Evolutionary conservation across 2,113 vertebrate genomes (phyloP).

Genomic region (Galemys pyrenaicus): DNA sequence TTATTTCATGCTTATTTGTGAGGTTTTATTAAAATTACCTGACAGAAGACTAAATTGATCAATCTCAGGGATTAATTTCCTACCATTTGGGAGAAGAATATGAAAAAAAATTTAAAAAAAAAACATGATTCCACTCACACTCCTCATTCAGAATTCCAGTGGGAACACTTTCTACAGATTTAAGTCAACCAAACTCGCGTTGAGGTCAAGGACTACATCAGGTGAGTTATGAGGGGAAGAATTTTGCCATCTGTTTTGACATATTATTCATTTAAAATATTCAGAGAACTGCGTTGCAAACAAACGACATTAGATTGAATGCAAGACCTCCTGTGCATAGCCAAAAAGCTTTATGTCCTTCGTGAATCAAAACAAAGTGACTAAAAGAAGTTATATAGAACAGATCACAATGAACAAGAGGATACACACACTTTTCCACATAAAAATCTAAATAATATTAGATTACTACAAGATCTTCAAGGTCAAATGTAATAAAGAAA

Average conservation of each 20-base stretch:
- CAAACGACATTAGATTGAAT: slow-evolving; percentile 42
- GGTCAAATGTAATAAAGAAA: not conserved
- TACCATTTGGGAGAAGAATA: not conserved
- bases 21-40: not conserved
- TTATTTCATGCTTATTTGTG: not conserved
- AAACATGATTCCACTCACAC: not conserved
- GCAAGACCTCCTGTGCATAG: slow-evolving; percentile 32
- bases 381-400: not conserved
- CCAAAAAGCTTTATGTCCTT: slow-evolving; percentile 24
- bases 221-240: not conserved
- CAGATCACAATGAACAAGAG: not conserved
- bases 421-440: not conserved
- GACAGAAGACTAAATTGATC: not conserved
- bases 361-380: not conserved
- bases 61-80: not conserved
- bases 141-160: not conserved
- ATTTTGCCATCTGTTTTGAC: slow-evolving; percentile 54
- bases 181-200: not conserved
- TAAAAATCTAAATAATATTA: not conserved
- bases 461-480: not conserved
- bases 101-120: not conserved
- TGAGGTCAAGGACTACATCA: slow-evolving; percentile 55
- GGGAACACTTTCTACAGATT: not conserved
- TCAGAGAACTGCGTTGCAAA: slow-evolving; percentile 41
- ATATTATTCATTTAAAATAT: slow-evolving; percentile 64